Conservation (phyloP, 2,113 vertebrate species). For the Sorex fumeus region DNA sequence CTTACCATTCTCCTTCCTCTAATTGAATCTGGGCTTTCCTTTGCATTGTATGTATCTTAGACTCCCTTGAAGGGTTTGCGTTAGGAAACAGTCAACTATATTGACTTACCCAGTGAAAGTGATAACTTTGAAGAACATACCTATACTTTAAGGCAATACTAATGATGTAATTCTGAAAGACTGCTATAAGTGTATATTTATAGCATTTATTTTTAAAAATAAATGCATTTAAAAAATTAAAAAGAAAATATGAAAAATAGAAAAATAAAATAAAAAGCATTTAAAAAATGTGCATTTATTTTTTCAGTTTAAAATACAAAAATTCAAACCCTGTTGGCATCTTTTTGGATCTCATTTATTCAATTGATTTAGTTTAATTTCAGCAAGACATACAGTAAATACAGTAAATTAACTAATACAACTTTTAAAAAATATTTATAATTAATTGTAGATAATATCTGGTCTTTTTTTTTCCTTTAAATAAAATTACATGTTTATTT, state of each 20-base stretch:
- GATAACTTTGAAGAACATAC: constrained; percentile 22
- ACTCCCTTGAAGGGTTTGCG: constrained; percentile 40
- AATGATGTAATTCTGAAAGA: neutral
- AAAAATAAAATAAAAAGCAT: no score
- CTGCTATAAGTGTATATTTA: neutral
- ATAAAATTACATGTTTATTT: constrained; percentile 43
- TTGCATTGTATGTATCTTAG: constrained; percentile 25
- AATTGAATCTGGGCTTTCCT: constrained; percentile 21
- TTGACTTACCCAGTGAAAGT: neutral
- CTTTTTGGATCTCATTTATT: constrained; percentile 46
- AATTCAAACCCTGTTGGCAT: constrained; percentile 16
- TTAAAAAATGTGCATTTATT: neutral
- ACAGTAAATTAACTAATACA: constrained; percentile 21
- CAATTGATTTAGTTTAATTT: constrained; percentile 48
- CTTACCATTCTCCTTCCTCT: constrained; percentile 40
- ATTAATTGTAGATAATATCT: neutral
- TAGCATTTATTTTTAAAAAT: no score
- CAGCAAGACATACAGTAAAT: constrained; percentile 35
- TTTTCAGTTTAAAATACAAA: constrained; percentile 29
- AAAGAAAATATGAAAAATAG: no score
- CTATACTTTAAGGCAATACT: constrained; percentile 7
- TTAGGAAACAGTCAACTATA: constrained; percentile 19
- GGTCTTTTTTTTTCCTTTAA: neutral
- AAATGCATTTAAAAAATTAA: no score
- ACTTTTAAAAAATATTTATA: neutral